Conservation (phyloP, 2,888 invertebrate genomes). For the Mimachlamys varia region DNA sequence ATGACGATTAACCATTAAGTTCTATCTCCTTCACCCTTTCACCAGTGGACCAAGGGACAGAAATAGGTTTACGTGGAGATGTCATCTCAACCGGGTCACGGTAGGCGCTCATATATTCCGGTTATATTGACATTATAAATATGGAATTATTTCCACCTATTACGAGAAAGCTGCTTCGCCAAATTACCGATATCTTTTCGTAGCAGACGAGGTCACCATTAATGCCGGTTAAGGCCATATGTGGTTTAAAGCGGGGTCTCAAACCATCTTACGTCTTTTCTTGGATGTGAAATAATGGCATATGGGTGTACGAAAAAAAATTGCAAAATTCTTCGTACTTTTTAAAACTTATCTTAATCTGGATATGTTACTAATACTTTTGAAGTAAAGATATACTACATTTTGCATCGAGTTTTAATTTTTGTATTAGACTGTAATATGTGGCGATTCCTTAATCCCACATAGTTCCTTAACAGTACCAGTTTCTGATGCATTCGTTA, state of each 20-base stretch:
- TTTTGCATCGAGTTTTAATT: too few relatives aligned
- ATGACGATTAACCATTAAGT: not conserved
- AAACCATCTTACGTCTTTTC: not conserved
- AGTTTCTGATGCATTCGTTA: too few relatives aligned
- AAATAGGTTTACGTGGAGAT: not conserved
- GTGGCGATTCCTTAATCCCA: too few relatives aligned
- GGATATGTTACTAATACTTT: too few relatives aligned
- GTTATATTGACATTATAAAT: not conserved
- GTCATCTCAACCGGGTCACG: not conserved
- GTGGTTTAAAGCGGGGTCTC: not conserved
- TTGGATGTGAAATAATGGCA: not conserved
- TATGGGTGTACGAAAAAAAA: too few relatives aligned
- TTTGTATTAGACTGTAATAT: too few relatives aligned
- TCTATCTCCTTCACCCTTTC: not conserved
- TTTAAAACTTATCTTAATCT: too few relatives aligned
- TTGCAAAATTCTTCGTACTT: too few relatives aligned
- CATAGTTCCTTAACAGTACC: too few relatives aligned
- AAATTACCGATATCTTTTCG: not conserved
- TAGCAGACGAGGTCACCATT: not conserved
- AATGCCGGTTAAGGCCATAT: not conserved
- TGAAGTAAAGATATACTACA: too few relatives aligned
- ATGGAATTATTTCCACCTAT: not conserved
- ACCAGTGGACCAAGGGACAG: not conserved
- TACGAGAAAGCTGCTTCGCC: not conserved
- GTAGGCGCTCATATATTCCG: not conserved